Evolutionary conservation across 2,113 vertebrate genomes (phyloP).

Genomic region (Carassius auratus): DNA sequence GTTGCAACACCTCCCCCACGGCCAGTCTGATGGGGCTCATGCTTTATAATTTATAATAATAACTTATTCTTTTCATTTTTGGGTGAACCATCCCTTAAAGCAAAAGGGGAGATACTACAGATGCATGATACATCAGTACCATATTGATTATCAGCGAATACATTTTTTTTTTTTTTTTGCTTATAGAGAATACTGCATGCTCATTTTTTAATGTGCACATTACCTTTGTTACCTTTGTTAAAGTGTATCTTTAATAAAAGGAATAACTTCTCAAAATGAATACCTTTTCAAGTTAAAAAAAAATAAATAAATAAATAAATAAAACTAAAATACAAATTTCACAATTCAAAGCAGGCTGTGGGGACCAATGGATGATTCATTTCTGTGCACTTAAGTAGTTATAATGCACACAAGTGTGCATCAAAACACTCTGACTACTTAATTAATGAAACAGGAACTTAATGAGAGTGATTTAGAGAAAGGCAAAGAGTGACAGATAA

Average conservation of each 20-base stretch:
- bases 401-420: slow-evolving; percentile 1
- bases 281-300: not conserved
- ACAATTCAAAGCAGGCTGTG: not conserved
- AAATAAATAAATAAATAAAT: too few relatives aligned
- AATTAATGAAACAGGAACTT: not conserved
- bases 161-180: too few relatives aligned
- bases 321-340: not conserved
- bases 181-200: too few relatives aligned
- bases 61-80: not conserved
- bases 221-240: not conserved
- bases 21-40: too few relatives aligned
- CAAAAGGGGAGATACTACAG: too few relatives aligned
- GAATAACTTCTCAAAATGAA: not conserved
- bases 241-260: not conserved
- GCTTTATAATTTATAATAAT: not conserved
- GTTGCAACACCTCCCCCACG: too few relatives aligned
- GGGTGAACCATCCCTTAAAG: too few relatives aligned
- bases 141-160: not conserved
- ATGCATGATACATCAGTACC: not conserved
- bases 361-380: not conserved
- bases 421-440: slow-evolving; percentile 7
- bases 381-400: not conserved
- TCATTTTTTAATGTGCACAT: not conserved
- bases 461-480: slow-evolving; percentile 20
- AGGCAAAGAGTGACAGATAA: slow-evolving; percentile 15